Conservation (phyloP, 2,113 vertebrate genomes). For the Charina bottae region DNA sequence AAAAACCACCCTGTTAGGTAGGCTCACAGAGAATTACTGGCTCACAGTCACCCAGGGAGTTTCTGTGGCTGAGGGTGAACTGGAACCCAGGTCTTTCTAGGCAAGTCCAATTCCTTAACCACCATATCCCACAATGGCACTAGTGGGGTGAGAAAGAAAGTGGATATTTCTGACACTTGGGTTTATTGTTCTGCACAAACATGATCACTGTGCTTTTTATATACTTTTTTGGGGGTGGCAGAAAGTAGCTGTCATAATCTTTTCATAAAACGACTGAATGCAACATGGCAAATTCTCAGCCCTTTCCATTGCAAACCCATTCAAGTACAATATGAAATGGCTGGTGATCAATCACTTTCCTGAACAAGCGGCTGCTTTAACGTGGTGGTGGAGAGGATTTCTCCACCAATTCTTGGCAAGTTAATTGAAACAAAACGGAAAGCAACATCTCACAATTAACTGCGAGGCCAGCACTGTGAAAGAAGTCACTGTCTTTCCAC, state of each 20-base stretch:
- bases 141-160: neutral
- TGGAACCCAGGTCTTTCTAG: neutral
- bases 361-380: constrained; percentile 69
- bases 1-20: neutral
- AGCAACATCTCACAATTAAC: constrained; percentile 72
- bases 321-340: constrained; percentile 69
- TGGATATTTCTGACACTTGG: too few species aligned
- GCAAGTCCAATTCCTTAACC: neutral
- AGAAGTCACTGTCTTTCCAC: constrained; percentile 64
- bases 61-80: neutral
- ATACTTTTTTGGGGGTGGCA: neutral
- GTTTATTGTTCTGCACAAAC: too few species aligned
- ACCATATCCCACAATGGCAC: neutral
- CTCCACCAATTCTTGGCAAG: constrained; percentile 72
- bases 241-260: neutral
- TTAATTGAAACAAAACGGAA: constrained; percentile 78
- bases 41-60: neutral
- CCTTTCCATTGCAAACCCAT: constrained; percentile 63
- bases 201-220: too few species aligned
- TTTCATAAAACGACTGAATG: constrained; percentile 24
- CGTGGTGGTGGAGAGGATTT: constrained; percentile 71
- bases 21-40: neutral
- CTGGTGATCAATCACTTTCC: constrained; percentile 64
- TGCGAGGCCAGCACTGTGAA: constrained; percentile 60
- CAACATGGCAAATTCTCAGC: constrained; percentile 45